Evolutionary conservation across 2,888 invertebrate species (phyloP), one percentile per base, ranked within the genome.

Genomic region (Germaria angustata): DNA sequence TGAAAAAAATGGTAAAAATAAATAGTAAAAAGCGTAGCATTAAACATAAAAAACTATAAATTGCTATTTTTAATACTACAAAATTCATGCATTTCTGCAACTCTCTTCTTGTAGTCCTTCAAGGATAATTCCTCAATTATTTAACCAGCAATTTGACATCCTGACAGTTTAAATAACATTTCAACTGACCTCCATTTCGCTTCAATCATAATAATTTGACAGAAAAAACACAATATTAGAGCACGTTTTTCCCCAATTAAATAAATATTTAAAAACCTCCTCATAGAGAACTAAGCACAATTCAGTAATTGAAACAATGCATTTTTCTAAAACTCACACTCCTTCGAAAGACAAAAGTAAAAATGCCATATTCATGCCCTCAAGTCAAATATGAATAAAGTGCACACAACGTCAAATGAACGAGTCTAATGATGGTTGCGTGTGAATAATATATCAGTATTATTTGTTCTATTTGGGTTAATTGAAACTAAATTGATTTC

Each of bases 401-500:
- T 22, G n/a, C n/a, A n/a, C 11, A 65, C 17, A 34, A 44, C 13
- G 9, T 39, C 32, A 13, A 15, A 44, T 15, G 34, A 6, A 20
- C 24, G 20, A 65, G 22, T 53, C 15, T 39, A 39, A 61, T 69
- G 78, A 79, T 82, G 82, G 79, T 82, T 82, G 82, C 82, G 79
- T 82, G 82, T 82, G 71, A 82, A 79, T 82, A 82, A 76, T 71
- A 75, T 79, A 82, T 79, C 71, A 76, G 59, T 82, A 71, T 75
- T 68, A 36, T 49, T 76, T 71, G 15, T 20, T 65, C 55, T 76
- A 82, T 82, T 79, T 82, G 66, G 82, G 82, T 82, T 82, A 82
- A 82, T 82, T 79, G 82, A 82, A 82, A 79, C 59, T 66, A 82
- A 82, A 82, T 82, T 79, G 82, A 82, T 82, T 82, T 77, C 71